These are phyloP conservation scores for Heliconius himera DNA, from an alignment of 1,140 invertebrate species.

Conservation along the genomic window DNA sequence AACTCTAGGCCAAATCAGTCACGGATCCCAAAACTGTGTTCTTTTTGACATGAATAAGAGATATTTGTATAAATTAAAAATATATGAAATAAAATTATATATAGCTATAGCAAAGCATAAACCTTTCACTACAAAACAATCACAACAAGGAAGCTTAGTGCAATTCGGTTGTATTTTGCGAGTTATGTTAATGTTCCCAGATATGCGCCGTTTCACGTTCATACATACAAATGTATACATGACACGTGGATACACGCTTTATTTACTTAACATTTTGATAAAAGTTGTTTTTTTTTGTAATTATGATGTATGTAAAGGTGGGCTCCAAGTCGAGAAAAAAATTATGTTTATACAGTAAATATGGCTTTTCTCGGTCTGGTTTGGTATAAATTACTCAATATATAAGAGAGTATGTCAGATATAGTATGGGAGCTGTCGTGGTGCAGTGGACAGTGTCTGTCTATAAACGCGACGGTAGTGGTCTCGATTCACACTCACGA, in stretches of 20 bases:
- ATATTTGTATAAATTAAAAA: neutral
- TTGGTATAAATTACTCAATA: no score
- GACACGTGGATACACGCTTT: neutral
- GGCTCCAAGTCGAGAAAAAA: neutral
- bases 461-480: no score
- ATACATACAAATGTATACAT: conserved; percentile 8
- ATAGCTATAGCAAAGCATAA: neutral
- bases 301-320: neutral
- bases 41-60: no score
- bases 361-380: neutral
- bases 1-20: no score
- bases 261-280: neutral
- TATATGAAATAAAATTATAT: neutral
- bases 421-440: no score
- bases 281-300: neutral
- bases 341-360: neutral
- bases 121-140: neutral
- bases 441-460: no score
- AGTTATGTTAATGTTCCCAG: conserved; percentile 14
- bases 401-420: no score
- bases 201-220: conserved; percentile 1
- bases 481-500: no score
- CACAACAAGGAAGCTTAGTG: neutral
- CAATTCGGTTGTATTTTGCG: conserved; percentile 14
- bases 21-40: no score